Conservation (phyloP, 2,113 vertebrate genomes). For the Phylloscopus whistleri region DNA sequence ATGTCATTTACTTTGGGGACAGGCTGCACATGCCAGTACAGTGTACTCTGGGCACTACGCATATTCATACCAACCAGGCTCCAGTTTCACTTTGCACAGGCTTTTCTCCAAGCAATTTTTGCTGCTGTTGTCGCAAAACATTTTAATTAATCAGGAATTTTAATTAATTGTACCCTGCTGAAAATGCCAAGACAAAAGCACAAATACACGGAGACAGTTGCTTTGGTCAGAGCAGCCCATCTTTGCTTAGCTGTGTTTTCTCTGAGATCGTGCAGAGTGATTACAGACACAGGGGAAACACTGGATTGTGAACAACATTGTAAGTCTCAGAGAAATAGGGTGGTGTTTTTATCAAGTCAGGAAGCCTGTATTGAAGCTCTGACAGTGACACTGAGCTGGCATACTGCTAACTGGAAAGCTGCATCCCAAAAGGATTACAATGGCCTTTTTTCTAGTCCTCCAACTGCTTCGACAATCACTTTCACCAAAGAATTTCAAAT, state of each 20-base stretch:
- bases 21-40: neutral
- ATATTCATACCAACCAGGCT: neutral
- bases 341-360: neutral
- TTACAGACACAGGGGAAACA: neutral
- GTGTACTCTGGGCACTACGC: neutral
- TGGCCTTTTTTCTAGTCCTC: neutral
- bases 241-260: neutral
- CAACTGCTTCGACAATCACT: neutral
- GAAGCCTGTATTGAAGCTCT: neutral
- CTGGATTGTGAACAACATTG: neutral
- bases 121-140: neutral
- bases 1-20: neutral
- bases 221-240: neutral
- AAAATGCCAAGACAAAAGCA: neutral
- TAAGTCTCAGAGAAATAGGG: neutral
- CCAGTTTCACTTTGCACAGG: neutral
- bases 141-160: slow-evolving; percentile 46
- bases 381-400: neutral
- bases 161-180: slow-evolving; percentile 41
- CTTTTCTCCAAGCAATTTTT: slow-evolving; percentile 16
- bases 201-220: neutral
- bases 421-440: neutral
- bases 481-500: neutral
- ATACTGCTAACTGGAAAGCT: neutral
- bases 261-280: neutral